These are phyloP conservation scores for Elaeidobius kamerunicus DNA, from an alignment of 2,888 invertebrate genomes.

Conservation along the genomic window DNA sequence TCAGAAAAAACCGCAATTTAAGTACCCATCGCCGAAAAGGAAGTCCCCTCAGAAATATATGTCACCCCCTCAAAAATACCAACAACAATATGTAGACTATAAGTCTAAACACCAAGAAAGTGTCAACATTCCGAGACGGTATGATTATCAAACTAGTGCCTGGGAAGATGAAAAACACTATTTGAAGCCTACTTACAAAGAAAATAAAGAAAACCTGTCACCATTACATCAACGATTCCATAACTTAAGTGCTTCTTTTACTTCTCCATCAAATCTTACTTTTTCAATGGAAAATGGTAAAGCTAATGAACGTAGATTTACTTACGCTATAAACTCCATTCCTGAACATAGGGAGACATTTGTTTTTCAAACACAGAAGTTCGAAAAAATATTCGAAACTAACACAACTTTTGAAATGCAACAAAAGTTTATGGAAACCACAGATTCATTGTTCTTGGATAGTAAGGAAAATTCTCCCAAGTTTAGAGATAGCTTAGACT, in stretches of 20 bases:
- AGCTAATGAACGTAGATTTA: slow-evolving; percentile 12
- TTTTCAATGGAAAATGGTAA: slow-evolving; percentile 12
- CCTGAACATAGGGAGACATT: slow-evolving; percentile 10
- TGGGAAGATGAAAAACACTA: background rate
- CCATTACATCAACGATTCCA: background rate
- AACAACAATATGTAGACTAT: background rate
- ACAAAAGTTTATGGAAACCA: background rate
- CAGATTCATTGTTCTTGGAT: slow-evolving; percentile 11
- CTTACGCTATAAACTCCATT: slow-evolving; percentile 5
- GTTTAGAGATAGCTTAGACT: slow-evolving; percentile 19
- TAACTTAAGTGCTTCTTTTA: slow-evolving; percentile 11
- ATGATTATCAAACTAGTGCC: background rate
- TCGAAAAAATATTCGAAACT: background rate
- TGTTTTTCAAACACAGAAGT: slow-evolving; percentile 3
- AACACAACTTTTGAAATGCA: background rate
- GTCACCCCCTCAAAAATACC: slow-evolving; percentile 7
- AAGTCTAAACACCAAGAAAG: no score
- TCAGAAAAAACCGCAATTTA: slow-evolving; percentile 13
- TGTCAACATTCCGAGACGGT: no score
- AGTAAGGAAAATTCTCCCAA: slow-evolving; percentile 7
- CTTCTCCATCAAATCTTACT: slow-evolving; percentile 9
- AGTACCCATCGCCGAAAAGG: background rate
- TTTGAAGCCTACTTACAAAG: background rate
- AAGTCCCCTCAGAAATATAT: background rate
- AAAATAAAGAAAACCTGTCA: slow-evolving; percentile 19